Evolutionary conservation across 2,113 vertebrate genomes (phyloP), one percentile per base, ranked within the genome.

Genomic region (Gallinago media): DNA sequence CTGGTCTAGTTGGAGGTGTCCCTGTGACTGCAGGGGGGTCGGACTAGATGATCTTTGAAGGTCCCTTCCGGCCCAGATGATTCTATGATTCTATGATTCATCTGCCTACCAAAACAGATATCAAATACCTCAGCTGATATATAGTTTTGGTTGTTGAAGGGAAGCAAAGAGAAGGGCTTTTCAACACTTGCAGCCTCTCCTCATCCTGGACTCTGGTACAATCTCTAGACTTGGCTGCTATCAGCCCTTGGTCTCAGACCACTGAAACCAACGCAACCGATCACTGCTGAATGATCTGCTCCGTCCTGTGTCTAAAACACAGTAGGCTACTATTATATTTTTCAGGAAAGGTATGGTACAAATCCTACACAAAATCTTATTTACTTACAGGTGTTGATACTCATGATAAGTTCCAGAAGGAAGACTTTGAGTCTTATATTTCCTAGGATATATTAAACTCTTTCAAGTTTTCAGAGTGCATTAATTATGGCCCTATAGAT

Each of bases 71-170:
- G 36, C 36, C 36, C 36, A 38, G 36, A 38, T 38, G 36, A 38
- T 38, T 38, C 36, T 38, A 38, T 38, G 36, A 38, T 38, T 38
- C 36, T 38, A 38, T 38, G 36, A 38, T 38, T 38, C 9, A 0
- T 10, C 26, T 79, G 36, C 18, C n/a, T 88, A 16, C 27, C 22
- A 84, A 88, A 71, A 78, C 3, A 49, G 6, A 32, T n/a, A 38
- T 13, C 22, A 34, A 55, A 85, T 27, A 62, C 6, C 9, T 44
- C 3, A 0, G 25, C 36, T 42, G 23, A 38, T 26, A 47, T 0
- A 12, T 1, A 16, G 18, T 21, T 88, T 42, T 62, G 9, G 12
- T 73, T 36, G 15, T 23, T 34, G 22, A 32, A 8, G 2, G 5
- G 2, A 50, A 83, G 23, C 12, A 78, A 47, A 80, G 34, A 58